Base-by-base conservation (phyloP, 2,113 vertebrate genomes). In the Tachycineta bicolor region DNA sequence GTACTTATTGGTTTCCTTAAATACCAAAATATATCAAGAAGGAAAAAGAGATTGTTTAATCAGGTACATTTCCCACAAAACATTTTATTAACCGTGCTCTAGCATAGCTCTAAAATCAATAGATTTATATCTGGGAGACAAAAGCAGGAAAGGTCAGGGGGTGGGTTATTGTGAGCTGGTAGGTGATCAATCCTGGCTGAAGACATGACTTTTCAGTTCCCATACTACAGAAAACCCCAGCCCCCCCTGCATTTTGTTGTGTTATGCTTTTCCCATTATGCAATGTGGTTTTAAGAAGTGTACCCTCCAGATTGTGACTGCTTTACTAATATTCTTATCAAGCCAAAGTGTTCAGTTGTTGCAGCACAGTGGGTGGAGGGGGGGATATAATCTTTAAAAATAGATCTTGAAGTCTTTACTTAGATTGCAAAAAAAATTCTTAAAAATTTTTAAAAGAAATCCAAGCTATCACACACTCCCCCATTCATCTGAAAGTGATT, bases 401-500 rank as follows among this genome's bases (percentile, higher is more conserved):
- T 97, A 97, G 93, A 86, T 58, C 44, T 62, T 83, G n/a, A 56
- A 95, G 92, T 75, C 96, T 97, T 97, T 97, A 96, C 92, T 96
- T 97, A 96, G 92, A 92, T 53, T 81, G 47, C 31, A 96, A 90
- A 95, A 93, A 93, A 91, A 93, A 41, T 0, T 8, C 43, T 46
- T 49, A n/a, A 11, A 15, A 53, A 74, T 37, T 37, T 37, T 12
- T 23, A 9, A 69, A 91, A 95, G 39, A 59, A 97, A 93, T 89
- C 79, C 64, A 87, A 96, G 64, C 83, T 96, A 93, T 96, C 96
- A 93, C 93, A 95, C 77, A 96, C 93, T 92, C 96, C 96, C 73
- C 93, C 94, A 14, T 95, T 96, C 6, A 31, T 95, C 92, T 95
- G 93, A 94, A 97, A 96, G 88, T 89, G 96, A 97, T 97, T 97